Base-by-base conservation (phyloP, 2,113 vertebrate species). In the Macquaria australasica region DNA sequence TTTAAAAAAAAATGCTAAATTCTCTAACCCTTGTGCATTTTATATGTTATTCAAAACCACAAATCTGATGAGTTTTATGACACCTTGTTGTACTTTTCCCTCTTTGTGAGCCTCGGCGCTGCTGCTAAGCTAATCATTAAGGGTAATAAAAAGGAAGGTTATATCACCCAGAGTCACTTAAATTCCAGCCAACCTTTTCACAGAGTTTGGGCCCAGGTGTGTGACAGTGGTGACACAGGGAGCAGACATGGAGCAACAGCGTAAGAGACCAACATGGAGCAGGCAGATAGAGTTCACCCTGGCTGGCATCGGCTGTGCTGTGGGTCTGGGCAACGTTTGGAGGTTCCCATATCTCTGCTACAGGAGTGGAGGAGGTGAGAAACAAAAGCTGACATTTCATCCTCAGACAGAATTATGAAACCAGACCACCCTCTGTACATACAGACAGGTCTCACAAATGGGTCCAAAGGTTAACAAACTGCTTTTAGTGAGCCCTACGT, bases 321-420 rank as follows among this genome's bases (percentile, higher is more conserved):
- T 96, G 43, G 96, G 96, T 1, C 85, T 96, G 64, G 96, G 96
- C 5, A 96, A 96, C 63, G 82, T 96, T 6, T 96, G 96, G 96
- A 94, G 96, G 88, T 96, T 96, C 81, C 96, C 96, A 3, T 96
- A 95, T 83, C 92, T 96, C 72, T 96, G 96, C 87, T 96, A 95
- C 87, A 92, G 96, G 77, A 96, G 96, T 28, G 96, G 96, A 88
- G 96, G 96, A 94, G 95, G 96, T 96, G 87, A 94, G 93, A 71
- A 73, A 85, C 12, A 8, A 31, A 59, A 45, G 1, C 34, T 56
- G 51, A 50, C 12, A 51, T 43, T 51, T 77, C 31, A 39, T 18
- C 25, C 28, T 69, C 8, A 31, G n/a, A 71, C n/a, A 16, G n/a
- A 76, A 31, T 34, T 12, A 11, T 60, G 18, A n/a, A 20, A 75